Percentiles rank a stretch among this genome's conserved stretches.
These are phyloP conservation scores for Drosophila virilis DNA, from an alignment of 1,140 invertebrate species.

Conservation along the genomic window DNA sequence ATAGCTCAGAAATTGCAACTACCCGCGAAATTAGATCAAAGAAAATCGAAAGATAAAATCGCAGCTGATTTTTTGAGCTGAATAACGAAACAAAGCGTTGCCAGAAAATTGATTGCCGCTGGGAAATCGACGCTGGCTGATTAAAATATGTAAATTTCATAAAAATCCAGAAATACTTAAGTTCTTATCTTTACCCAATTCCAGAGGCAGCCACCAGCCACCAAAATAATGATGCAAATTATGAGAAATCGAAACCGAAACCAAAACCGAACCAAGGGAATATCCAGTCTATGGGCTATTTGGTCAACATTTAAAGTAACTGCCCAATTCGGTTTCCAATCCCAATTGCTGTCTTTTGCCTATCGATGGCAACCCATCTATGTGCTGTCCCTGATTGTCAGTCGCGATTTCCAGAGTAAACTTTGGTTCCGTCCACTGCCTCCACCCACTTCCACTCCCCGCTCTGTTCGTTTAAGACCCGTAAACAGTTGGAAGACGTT, in stretches of 20 bases:
- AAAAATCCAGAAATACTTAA: constrained; percentile 13
- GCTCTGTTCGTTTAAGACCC: constrained; percentile 8
- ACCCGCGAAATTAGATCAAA: constrained; percentile 27
- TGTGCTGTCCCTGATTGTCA: constrained; percentile 11
- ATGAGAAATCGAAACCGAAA: constrained; percentile 26
- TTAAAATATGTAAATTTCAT: constrained; percentile 51
- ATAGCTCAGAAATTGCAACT: background rate
- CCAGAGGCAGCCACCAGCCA: background rate
- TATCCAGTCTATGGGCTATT: background rate
- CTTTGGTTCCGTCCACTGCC: background rate
- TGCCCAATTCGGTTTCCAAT: constrained; percentile 19
- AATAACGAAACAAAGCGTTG: constrained; percentile 13
- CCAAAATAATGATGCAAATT: constrained; percentile 14
- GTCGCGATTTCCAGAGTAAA: constrained; percentile 10
- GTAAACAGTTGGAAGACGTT: constrained; percentile 43
- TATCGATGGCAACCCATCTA: constrained; percentile 46
- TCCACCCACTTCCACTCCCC: too few relatives aligned
- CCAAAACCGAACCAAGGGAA: background rate
- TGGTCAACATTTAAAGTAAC: constrained; percentile 18
- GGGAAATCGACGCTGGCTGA: constrained; percentile 41
- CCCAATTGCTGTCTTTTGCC: constrained; percentile 1
- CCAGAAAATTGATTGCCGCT: constrained; percentile 33
- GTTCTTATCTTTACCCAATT: background rate
- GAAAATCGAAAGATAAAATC: constrained; percentile 24
- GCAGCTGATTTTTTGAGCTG: constrained; percentile 20